Base-by-base conservation (phyloP, 1,140 invertebrate genomes). In the Aphis craccivora region DNA sequence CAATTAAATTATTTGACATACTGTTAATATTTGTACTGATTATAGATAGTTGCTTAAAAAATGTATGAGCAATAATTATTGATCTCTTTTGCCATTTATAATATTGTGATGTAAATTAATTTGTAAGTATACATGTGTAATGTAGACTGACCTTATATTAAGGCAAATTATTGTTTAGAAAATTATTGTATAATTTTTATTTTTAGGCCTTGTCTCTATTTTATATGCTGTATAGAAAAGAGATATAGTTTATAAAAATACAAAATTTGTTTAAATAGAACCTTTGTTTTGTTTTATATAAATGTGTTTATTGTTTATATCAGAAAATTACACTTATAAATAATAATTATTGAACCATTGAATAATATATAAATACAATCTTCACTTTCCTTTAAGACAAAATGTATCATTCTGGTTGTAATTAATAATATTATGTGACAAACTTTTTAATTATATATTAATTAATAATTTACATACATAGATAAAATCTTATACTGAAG, bases 71-170 rank as follows among this genome's bases (percentile, higher is more conserved):
- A 93, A 93, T 93, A 93, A 93, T 93, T 86, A 93, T 93, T 93
- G 91, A 93, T 93, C 91, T 93, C 91, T 93, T 92, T 83, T 84
- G 76, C 91, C 81, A 93, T 93, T 93, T 90, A 90, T 60, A 90
- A 83, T 83, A 92, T 55, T 93, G 91, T 93, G 91, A 86, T 93
- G 91, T 93, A 93, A 92, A 55, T 37, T 84, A 93, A 93, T 93
- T 55, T 93, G 91, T 93, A 93, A 93, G 45, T 37, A 93, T 93
- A 53, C 14, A 86, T 43, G 81, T 93, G 91, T 93, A 86, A 30
- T 93, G 91, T 93, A 93, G 91, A 93, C 91, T 93, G 91, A 48
- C 91, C 91, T 93, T 93, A 93, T 43, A 22, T 86, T 93, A 93
- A 93, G 91, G 91, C 81, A 93, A 93, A 53, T 86, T 93, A 84